Percentiles rank a stretch among this genome's conserved stretches.
phyloP scores from a whole-genome alignment of 2,797 vertebrate genomes.

The Carcharodon carcharias region DNA sequence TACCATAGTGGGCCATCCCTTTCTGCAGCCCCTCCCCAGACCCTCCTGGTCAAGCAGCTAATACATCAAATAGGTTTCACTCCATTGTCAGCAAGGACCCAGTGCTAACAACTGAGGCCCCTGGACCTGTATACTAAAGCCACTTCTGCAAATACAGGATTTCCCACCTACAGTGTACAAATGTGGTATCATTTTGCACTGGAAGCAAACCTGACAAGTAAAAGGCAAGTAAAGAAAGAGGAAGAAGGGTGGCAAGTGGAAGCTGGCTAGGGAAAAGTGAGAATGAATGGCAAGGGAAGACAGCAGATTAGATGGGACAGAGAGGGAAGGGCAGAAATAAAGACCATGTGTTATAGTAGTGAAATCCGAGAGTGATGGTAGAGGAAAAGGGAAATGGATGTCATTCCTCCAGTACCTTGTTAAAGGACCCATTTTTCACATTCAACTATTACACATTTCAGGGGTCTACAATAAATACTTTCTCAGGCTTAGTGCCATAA shows the following conservation, averaged over 20 bases:
- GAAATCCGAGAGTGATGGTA: not conserved
- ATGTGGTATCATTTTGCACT: not conserved
- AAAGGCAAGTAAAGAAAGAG: no score
- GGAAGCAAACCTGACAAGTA: not conserved
- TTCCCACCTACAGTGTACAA: not conserved
- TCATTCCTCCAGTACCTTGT: not conserved
- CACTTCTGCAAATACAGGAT: not conserved
- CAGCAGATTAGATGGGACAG: not conserved
- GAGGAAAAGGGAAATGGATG: not conserved
- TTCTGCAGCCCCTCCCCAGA: not conserved
- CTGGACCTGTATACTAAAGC: not conserved
- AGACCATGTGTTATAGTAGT: not conserved
- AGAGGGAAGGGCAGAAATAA: not conserved
- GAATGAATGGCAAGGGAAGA: not conserved
- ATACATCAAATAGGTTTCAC: not conserved
- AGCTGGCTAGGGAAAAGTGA: no score
- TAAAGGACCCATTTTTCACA: not conserved
- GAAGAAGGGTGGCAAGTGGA: no score
- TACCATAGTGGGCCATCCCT: not conserved
- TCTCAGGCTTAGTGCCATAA: not conserved
- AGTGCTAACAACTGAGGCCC: not conserved
- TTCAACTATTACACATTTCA: not conserved
- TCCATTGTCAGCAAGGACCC: not conserved
- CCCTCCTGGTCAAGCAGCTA: not conserved
- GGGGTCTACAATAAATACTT: not conserved